Base-by-base conservation (phyloP, 2,888 invertebrate species). In the Philereme transversata region DNA sequence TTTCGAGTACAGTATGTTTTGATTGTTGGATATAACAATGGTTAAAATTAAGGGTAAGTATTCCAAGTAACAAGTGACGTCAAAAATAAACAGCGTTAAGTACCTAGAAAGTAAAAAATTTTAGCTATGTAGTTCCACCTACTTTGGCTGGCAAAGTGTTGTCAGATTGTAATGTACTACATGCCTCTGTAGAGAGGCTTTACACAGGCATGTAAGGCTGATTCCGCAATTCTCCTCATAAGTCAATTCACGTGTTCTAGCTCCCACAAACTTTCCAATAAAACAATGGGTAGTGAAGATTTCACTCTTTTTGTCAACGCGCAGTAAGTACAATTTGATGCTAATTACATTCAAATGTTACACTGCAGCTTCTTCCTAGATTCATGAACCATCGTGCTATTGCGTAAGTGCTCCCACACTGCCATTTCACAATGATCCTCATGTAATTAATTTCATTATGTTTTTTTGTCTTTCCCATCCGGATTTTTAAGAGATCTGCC, bases 291-390 rank as follows among this genome's bases (percentile, higher is more conserved):
- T 82, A 78, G 84, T 85, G 78, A 73, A 78, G 86, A 85, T 91
- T 91, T 92, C 90, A 88, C 90, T 89, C 84, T 87, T 90, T 91
- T 91, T 91, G 87, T 87, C 87, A 88, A 83, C 77, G 69, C 77
- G 76, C 71, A 72, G 76, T 73, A 76, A 72, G 76, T 75, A 76
- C 74, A 72, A 78, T 74, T 76, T 73, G 70, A 75, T 74, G 76
- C 78, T 85, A 87, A 89, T 90, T 88, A 82, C 77, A 79, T 76
- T 70, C 72, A 77, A 78, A 80, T 73, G 75, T 74, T 61, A 72
- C 75, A 74, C 77, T 77, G 81, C 73, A 73, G 70, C 73, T 72
- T 82, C 83, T 88, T 90, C 88, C 84, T 84, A 66, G 73, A 73
- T 72, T 71, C 68, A 70, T 70, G 71, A 73, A 72, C 69, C 67